Base-by-base conservation (phyloP, 2,888 invertebrate genomes). In the Cosmia pyralina region DNA sequence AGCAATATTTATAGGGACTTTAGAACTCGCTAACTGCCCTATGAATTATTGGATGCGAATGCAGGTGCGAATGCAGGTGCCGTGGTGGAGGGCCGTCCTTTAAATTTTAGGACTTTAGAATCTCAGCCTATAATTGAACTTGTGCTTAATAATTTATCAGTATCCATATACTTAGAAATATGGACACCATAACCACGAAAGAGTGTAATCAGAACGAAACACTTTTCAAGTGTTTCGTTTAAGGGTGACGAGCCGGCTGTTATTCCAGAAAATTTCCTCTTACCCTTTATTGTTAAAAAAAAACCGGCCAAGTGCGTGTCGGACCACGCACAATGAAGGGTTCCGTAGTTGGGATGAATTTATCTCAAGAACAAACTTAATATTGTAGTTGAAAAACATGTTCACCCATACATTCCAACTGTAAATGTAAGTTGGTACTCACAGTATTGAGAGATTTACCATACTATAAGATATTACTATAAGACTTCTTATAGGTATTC, bases 1-100 rank as follows among this genome's bases (percentile, higher is more conserved):
- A 52, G 7, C 4, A 46, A 62, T 78, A 72, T 73, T 78, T 83
- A 77, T 71, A 60, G 53, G 60, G 13, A 72, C 11, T 68, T 62
- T 41, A 50, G 67, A 72, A 44, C 19, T 28, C 46, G 41, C 15
- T 62, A 64, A 64, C 52, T 50, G 48, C 48, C 34, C 15, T 19
- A 28, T 46, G 57, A 71, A 34, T 57, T 52, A 70, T 62, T 46
- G 52, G n/a, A 34, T 58, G 8, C 19, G 10, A 62, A 15, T 17
- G n/a, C n/a, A n/a, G n/a, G n/a, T n/a, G n/a, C n/a, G n/a, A n/a
- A n/a, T n/a, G n/a, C n/a, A n/a, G n/a, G 17, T 28, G 38, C 19
- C 6, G 22, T 44, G 34, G 41, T 41, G 19, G 19, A 38, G 15
- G 34, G 15, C 11, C 22, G 2, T 11, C 46, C 4, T 46, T 58